Evolutionary conservation across 64 coral and sea anemone species (phyloP).

Genomic region (Exaiptasia diaphana): DNA sequence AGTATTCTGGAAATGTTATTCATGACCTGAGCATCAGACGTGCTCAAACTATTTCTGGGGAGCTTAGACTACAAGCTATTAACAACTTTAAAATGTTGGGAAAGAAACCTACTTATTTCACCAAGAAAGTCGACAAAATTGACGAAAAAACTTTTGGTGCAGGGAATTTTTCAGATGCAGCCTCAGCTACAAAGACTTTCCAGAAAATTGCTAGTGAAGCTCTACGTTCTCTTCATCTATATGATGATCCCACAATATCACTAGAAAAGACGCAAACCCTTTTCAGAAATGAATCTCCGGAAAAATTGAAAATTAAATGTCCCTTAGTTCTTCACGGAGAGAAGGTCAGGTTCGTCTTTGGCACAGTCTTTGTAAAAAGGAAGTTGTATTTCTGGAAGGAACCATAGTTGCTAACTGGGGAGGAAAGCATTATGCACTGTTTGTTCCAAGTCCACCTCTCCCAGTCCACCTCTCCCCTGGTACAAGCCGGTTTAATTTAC

Average conservation of each 20-base stretch:
- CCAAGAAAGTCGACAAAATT: background rate
- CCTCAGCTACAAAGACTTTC: too few relatives aligned
- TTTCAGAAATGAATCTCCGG: too few relatives aligned
- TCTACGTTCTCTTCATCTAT: too few relatives aligned
- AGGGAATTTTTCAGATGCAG: background rate
- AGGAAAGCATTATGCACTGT: conserved; percentile 2
- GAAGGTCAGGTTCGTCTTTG: conserved; percentile 41
- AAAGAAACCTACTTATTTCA: conserved; percentile 12
- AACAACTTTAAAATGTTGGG: background rate
- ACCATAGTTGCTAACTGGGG: background rate
- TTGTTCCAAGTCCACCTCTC: background rate
- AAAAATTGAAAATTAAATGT: background rate
- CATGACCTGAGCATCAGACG: background rate
- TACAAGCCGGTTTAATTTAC: too few relatives aligned
- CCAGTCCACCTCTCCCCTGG: background rate
- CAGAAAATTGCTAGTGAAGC: too few relatives aligned
- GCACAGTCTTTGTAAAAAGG: conserved; percentile 19
- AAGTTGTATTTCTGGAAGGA: conserved; percentile 20
- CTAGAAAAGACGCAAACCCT: too few relatives aligned
- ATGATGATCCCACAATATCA: too few relatives aligned
- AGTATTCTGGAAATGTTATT: background rate
- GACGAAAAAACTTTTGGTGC: background rate
- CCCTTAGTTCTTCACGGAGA: conserved; percentile 25
- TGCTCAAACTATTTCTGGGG: conserved; percentile 12
- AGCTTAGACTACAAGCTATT: background rate